A percentile compares a stretch with the other conserved stretches of the same genome.
These are phyloP conservation scores for Petromus typicus DNA, from an alignment of 2,113 vertebrate genomes.

Conservation along the genomic window DNA sequence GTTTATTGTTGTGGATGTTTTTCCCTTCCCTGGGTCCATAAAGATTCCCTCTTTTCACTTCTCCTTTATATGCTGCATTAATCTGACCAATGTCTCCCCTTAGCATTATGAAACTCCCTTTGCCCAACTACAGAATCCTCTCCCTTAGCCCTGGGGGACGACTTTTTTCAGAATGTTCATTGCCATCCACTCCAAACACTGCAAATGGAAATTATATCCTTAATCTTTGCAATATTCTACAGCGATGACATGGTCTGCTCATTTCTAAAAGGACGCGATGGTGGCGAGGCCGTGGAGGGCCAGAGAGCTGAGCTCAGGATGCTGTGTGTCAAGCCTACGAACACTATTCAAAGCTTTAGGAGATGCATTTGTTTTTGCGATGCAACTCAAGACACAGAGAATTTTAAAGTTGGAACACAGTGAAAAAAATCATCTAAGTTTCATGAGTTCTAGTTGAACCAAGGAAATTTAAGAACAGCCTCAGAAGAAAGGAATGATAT, in stretches of 20 bases:
- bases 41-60: not conserved
- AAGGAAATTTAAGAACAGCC: conserved; percentile 39
- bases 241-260: not conserved
- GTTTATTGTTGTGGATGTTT: not conserved
- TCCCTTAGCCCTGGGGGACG: not conserved
- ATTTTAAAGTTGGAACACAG: conserved; percentile 19
- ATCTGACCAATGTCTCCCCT: not conserved
- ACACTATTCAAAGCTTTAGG: not conserved
- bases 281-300: not conserved
- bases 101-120: not conserved
- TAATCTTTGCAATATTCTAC: not conserved
- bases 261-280: not conserved
- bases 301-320: not conserved
- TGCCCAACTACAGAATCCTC: not conserved
- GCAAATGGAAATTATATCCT: not conserved
- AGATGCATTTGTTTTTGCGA: not conserved
- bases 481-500: conserved; percentile 34
- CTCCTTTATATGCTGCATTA: not conserved
- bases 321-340: not conserved
- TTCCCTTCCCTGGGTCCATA: fast-evolving
- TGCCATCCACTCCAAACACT: not conserved
- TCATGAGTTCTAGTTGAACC: conserved; percentile 28
- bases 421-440: conserved; percentile 45
- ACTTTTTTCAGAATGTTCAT: not conserved
- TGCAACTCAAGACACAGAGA: not conserved